Percentiles rank a stretch among this genome's conserved stretches.
These are phyloP conservation scores for silkworm (Bombyx mori) DNA, from an alignment of 1,140 invertebrate genomes.

Conservation along the genomic window ASM3026992v2 NC_085109.1:9642001-9642500, in stretches of 20 bases:
- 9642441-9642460: slow-evolving; percentile 21
- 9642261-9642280: too few species aligned
- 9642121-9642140: slow-evolving; percentile 30
- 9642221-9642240: slow-evolving; percentile 1
- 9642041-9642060: slow-evolving; percentile 66
- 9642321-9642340: too few species aligned
- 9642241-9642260: too few species aligned
- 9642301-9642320: too few species aligned
- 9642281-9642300: too few species aligned
- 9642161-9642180: slow-evolving; percentile 3
- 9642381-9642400: too few species aligned
- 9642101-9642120: slow-evolving; percentile 53
- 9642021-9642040: slow-evolving; percentile 35
- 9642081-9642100: slow-evolving; percentile 69
- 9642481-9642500: slow-evolving; percentile 32
- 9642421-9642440: too few species aligned
- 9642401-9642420: too few species aligned
- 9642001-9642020: slow-evolving; percentile 48
- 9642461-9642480: slow-evolving; percentile 35
- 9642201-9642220: not conserved
- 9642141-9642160: slow-evolving; percentile 33
- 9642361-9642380: too few species aligned
- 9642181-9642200: slow-evolving; percentile 9
- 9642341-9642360: too few species aligned
- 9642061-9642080: slow-evolving; percentile 62